Evolutionary conservation across 2,888 invertebrate genomes (phyloP), one percentile per base, ranked within the genome.

Genomic region (Deilephila elpenor): DNA sequence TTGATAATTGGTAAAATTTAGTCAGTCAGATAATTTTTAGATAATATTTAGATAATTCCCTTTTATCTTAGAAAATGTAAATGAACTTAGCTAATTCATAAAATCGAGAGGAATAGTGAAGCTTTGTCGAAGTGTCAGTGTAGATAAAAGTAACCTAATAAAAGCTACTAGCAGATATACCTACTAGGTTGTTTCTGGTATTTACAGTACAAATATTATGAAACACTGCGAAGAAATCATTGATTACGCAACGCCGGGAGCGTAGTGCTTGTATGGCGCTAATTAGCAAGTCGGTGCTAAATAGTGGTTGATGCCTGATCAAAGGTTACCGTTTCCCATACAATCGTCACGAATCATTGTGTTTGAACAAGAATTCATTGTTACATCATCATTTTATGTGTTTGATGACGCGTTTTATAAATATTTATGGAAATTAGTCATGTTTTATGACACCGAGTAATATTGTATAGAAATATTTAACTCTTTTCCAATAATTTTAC

Each of bases 241-340:
- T 25, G 67, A 17, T 67, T 67, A 51, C 51, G 14, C 44, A 67
- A 67, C 51, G 11, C 14, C 17, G 20, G 67, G 25, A 25, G 67
- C 25, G 51, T 67, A 3, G n/a, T 62, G 56, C 62, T 44, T 25
- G 67, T 67, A 5, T 11, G 64, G 14, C 17, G 25, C 5, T 67
- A 67, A 67, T 67, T 67, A 67, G 67, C 67, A 25, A 67, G 44
- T 14, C 17, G 44, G 67, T 67, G 67, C 17, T 17, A 67, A 67
- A 51, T 67, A 8, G 14, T n/a, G 17, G n/a, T n/a, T 56, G 56
- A 56, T 56, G 56, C 44, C n/a, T 7, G 44, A 62, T 34, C 34
- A 51, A 64, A 67, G 44, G 44, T 14, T 14, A 67, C 44, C 44
- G 64, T 67, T 25, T 67, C 19, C 20, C n/a, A 6, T 11, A 64